Percentiles rank a stretch among this genome's conserved stretches.
Evolutionary conservation across 2,797 vertebrate genomes (phyloP).

Genomic region (Limnodromus scolopaceus): DNA sequence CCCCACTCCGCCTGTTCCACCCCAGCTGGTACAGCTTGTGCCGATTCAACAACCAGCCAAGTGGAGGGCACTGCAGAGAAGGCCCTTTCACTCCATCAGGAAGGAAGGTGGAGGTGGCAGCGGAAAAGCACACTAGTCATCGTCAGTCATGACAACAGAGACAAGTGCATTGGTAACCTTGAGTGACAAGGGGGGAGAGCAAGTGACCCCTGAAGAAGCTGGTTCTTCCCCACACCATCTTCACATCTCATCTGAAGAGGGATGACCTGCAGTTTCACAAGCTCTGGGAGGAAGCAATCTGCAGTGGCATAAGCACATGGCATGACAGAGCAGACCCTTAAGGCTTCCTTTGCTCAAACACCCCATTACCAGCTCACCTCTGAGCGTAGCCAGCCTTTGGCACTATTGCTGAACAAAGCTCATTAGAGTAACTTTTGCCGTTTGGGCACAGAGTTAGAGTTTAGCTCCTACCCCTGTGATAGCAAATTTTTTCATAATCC

Average conservation of each 20-base stretch:
- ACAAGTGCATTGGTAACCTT: not conserved
- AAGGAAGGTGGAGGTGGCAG: not conserved
- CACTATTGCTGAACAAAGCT: not conserved
- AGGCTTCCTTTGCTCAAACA: not conserved
- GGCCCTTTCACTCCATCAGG: not conserved
- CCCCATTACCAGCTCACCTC: not conserved
- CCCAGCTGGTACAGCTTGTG: not conserved
- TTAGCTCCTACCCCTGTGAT: not conserved
- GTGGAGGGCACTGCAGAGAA: not conserved
- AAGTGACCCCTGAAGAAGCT: not conserved
- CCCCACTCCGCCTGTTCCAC: not conserved
- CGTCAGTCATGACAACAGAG: not conserved
- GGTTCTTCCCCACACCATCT: not conserved
- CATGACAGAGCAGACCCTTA: not conserved
- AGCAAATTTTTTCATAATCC: not conserved
- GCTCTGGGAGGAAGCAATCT: not conserved
- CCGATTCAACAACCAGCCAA: not conserved
- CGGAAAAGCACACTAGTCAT: not conserved
- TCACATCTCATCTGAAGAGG: not conserved
- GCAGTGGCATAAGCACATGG: not conserved
- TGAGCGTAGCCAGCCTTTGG: not conserved
- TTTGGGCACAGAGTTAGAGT: not conserved
- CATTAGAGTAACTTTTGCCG: not conserved
- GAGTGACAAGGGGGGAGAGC: not conserved
- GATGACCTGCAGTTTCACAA: not conserved